Evolutionary conservation across 1,140 invertebrate genomes (phyloP).

Genomic region (Papilio dardanus): DNA sequence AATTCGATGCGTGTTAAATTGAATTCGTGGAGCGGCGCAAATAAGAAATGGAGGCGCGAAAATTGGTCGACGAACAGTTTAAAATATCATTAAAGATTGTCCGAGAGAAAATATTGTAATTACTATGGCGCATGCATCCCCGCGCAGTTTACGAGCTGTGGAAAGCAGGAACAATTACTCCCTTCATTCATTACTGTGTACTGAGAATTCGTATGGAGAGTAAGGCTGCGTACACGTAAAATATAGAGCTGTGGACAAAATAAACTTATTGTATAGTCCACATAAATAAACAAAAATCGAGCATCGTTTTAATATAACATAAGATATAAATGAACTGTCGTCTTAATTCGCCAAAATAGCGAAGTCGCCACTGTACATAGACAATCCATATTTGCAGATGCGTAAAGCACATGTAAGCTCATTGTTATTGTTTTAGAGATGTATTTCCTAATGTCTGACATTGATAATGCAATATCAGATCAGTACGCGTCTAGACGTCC

Average conservation of each 20-base stretch:
- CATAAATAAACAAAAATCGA: too few species aligned
- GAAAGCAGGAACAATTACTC: slow-evolving; percentile 58
- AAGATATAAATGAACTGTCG: too few species aligned
- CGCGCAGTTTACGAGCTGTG: slow-evolving; percentile 61
- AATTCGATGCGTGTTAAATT: slow-evolving; percentile 77
- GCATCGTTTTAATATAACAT: too few species aligned
- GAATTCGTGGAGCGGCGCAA: slow-evolving; percentile 70
- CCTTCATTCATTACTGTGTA: slow-evolving; percentile 50
- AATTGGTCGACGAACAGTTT: slow-evolving; percentile 72
- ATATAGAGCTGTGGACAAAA: slow-evolving; percentile 21
- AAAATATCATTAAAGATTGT: slow-evolving; percentile 78
- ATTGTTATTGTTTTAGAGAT: background rate
- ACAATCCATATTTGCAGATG: too few species aligned
- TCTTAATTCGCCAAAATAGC: too few species aligned
- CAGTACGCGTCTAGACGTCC: slow-evolving; percentile 27
- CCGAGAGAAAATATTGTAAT: slow-evolving; percentile 74
- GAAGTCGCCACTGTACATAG: too few species aligned
- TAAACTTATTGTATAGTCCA: background rate
- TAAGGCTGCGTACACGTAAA: slow-evolving; percentile 25
- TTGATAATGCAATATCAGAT: slow-evolving; percentile 37
- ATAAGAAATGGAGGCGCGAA: slow-evolving; percentile 74
- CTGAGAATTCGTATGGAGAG: slow-evolving; percentile 42
- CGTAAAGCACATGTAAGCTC: background rate
- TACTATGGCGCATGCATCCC: slow-evolving; percentile 48
- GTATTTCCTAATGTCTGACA: background rate